Conservation (phyloP, 2,797 vertebrate species). For the Smutsia temminckii region DNA sequence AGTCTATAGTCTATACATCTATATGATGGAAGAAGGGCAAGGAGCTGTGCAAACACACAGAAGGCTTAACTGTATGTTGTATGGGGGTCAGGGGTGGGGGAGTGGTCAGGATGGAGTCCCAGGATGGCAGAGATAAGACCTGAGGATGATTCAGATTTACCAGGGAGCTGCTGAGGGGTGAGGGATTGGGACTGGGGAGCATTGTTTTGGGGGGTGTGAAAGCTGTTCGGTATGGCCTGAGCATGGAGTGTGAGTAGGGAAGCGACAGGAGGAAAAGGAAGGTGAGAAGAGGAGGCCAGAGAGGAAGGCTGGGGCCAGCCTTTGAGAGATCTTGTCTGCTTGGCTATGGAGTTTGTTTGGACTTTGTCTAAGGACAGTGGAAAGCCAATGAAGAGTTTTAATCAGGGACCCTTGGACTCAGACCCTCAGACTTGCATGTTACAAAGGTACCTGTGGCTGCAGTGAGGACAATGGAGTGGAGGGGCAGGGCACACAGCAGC, state of each 20-base stretch:
- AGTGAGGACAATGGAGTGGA: neutral
- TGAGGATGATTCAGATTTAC: neutral
- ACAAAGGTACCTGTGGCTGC: neutral
- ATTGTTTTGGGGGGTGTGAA: neutral
- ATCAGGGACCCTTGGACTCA: too few relatives aligned
- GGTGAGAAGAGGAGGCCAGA: neutral
- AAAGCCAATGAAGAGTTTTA: neutral
- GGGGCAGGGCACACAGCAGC: neutral
- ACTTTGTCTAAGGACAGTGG: neutral
- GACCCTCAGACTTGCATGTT: neutral
- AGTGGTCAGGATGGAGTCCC: neutral
- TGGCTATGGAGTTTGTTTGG: neutral
- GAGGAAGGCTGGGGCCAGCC: neutral
- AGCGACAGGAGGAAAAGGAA: neutral
- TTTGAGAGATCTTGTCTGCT: neutral
- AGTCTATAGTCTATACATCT: neutral
- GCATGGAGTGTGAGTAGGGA: neutral
- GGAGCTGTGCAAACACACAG: neutral
- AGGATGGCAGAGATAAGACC: neutral
- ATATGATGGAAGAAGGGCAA: neutral
- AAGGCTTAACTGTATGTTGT: neutral
- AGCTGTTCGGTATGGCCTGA: neutral
- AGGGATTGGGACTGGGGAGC: neutral
- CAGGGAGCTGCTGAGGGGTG: neutral
- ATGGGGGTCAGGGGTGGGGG: neutral